Percentiles rank a stretch among this genome's conserved stretches.
phyloP scores from a whole-genome alignment of 2,113 vertebrate genomes.

The Dicentrarchus labrax region DNA sequence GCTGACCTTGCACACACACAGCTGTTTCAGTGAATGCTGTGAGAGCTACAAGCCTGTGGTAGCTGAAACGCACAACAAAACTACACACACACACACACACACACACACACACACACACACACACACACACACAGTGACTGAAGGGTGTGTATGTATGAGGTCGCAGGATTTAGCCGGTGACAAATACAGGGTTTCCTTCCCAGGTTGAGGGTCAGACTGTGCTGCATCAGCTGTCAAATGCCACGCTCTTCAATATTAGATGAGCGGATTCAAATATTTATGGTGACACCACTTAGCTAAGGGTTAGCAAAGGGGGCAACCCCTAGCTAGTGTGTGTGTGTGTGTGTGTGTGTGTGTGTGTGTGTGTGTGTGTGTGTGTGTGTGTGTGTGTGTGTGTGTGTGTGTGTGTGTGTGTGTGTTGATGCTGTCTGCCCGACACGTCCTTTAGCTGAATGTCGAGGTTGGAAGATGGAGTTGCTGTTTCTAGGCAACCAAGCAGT shows the following conservation, averaged over 20 bases:
- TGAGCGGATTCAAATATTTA: constrained; percentile 82
- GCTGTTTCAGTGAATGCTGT: constrained; percentile 27
- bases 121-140: not conserved
- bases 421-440: constrained; percentile 22
- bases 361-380: no score
- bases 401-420: no score
- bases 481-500: constrained; percentile 83
- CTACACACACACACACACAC: not conserved
- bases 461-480: constrained; percentile 71
- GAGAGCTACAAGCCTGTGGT: not conserved
- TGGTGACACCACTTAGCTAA: constrained; percentile 70
- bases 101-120: no score
- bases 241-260: constrained; percentile 75
- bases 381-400: no score
- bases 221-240: constrained; percentile 68
- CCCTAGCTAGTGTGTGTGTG: not conserved
- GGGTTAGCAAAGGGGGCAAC: constrained; percentile 56
- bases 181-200: not conserved
- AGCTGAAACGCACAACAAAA: not conserved
- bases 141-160: not conserved
- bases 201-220: not conserved
- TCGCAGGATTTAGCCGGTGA: not conserved
- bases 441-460: constrained; percentile 61
- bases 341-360: constrained; percentile 2
- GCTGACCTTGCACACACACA: constrained; percentile 57